Base-by-base conservation (phyloP, 2,888 invertebrate species). In the Monochamus alternatus region DNA sequence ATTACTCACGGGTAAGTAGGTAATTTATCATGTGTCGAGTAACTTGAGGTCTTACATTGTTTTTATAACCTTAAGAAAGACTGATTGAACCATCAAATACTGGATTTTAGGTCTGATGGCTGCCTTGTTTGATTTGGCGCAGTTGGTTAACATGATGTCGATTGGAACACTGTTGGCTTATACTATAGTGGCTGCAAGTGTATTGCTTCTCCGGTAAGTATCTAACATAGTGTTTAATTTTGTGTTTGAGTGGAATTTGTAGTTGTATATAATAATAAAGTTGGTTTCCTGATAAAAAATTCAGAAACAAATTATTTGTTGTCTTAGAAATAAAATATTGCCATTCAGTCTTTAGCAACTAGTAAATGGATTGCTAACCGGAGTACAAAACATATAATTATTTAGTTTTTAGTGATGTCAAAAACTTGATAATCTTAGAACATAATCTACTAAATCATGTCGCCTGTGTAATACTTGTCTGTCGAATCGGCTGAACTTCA, bases 131-230 rank as follows among this genome's bases (percentile, higher is more conserved):
- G 93, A 95, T 84, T 90, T 95, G 8, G 90, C 91, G 43, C 93
- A 94, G 78, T 89, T 95, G 43, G 93, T 95, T 0, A 93, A 94
- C 83, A 94, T 95, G 91, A 94, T 95, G 94, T 94, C 94, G 12
- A 94, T 95, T 80, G 93, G 93, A n/a, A 94, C 94, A 5, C 87
- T 94, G 14, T 87, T 94, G 79, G 94, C 94, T 10, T 95, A 95
- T 85, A 93, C 94, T 0, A 93, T 95, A 83, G 95, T 95, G 8
- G 94, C 95, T 47, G 92, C 93, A 47, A 93, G 94, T 84, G 94
- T 95, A 1, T 90, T 95, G 52, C 90, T 95, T 75, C 89, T 95
- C 74, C 91, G 95, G 89, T 95, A 92, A 84, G 75, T 77, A 22
- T 5, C 22, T 64, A 14, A 3, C 38, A 32, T 12, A 66, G 72